Evolutionary conservation across 2,888 invertebrate species (phyloP).

Genomic region (Ptilodon capucinus): DNA sequence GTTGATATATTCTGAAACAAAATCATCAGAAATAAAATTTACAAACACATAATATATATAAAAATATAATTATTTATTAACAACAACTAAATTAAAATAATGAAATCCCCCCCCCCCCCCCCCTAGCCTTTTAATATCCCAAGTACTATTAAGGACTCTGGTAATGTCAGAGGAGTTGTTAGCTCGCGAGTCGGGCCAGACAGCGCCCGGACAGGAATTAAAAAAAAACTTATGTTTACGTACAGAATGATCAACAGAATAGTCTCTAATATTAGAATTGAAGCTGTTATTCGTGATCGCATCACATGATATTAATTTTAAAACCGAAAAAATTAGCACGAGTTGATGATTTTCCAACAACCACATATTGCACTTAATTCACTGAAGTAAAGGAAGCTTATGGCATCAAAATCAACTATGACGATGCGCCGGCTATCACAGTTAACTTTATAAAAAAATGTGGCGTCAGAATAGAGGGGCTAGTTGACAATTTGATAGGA

Average conservation of each 20-base stretch:
- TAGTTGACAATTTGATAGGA: constrained; percentile 71
- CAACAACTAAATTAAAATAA: no score
- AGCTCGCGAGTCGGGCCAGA: no score
- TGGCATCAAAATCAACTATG: constrained; percentile 34
- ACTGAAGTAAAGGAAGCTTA: constrained; percentile 19
- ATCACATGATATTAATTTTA: constrained; percentile 24
- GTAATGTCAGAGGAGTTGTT: no score
- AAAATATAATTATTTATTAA: background rate
- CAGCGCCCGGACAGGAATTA: no score
- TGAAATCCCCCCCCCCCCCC: no score
- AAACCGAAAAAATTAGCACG: constrained; percentile 19
- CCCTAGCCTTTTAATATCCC: no score
- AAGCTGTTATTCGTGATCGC: constrained; percentile 52
- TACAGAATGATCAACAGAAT: constrained; percentile 52
- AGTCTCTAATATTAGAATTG: constrained; percentile 61
- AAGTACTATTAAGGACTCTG: no score
- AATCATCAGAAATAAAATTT: background rate
- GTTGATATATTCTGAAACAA: constrained; percentile 53
- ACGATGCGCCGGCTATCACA: constrained; percentile 36
- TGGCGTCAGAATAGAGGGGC: constrained; percentile 47
- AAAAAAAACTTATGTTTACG: constrained; percentile 35
- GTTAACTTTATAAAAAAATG: constrained; percentile 67
- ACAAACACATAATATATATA: no score
- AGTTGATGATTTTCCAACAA: constrained; percentile 13
- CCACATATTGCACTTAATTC: constrained; percentile 29